These are phyloP conservation scores for Muraenolepis orangiensis DNA, from an alignment of 2,797 vertebrate genomes.

Conservation along the genomic window DNA sequence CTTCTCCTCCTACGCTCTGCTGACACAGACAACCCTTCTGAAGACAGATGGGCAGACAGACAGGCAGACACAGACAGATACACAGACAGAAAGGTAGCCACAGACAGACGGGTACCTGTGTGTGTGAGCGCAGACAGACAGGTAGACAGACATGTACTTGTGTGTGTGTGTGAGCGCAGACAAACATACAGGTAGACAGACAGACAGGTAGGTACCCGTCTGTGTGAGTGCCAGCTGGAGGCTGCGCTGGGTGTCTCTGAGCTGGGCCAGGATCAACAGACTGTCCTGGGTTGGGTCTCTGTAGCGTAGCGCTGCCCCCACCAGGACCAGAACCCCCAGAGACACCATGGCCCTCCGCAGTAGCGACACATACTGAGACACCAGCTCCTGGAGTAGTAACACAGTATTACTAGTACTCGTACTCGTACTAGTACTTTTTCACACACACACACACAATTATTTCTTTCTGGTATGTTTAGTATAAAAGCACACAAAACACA, in stretches of 20 bases:
- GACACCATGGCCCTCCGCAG: conserved; percentile 45
- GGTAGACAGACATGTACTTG: conserved; percentile 15
- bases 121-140: conserved; percentile 6
- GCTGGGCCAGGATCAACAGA: conserved; percentile 67
- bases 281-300: conserved; percentile 54
- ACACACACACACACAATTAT: no score
- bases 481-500: no score
- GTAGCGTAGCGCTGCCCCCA: conserved; percentile 43
- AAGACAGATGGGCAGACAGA: conserved; percentile 12
- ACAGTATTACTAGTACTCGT: background rate
- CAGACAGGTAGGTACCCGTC: background rate
- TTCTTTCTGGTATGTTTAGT: no score
- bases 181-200: conserved; percentile 22
- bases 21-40: conserved; percentile 46
- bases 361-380: conserved; percentile 48
- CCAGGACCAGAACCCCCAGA: conserved; percentile 45
- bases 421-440: no score
- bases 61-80: background rate
- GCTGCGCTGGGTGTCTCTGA: conserved; percentile 66
- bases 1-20: conserved; percentile 36
- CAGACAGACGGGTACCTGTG: conserved; percentile 5
- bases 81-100: background rate
- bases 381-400: conserved; percentile 43
- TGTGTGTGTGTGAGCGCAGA: background rate
- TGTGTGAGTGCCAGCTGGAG: conserved; percentile 68